These are phyloP conservation scores for Lophius americanus DNA, from an alignment of 2,797 vertebrate species.

Conservation along the genomic window DNA sequence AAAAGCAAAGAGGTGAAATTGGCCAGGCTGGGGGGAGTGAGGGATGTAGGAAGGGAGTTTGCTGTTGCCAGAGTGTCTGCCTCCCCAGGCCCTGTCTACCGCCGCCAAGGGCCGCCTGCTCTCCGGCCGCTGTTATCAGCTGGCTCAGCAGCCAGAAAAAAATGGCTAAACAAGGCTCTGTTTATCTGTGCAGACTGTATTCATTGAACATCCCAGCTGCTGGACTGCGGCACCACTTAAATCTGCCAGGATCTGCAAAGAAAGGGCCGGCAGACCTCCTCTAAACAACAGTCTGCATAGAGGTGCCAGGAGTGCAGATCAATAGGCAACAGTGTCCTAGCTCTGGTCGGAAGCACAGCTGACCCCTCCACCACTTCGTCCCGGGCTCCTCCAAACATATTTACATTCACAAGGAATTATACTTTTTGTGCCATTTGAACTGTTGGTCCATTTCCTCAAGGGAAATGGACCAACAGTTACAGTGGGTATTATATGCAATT, in stretches of 20 bases:
- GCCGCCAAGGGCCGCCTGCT: constrained; percentile 82
- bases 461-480: too few relatives aligned
- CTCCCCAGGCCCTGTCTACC: constrained; percentile 85
- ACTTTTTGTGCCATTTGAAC: constrained; percentile 15
- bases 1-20: constrained; percentile 78
- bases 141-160: constrained; percentile 86
- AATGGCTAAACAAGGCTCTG: constrained; percentile 88
- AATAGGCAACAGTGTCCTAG: constrained; percentile 61
- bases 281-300: constrained; percentile 78
- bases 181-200: constrained; percentile 89
- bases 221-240: constrained; percentile 88
- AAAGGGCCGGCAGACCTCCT: constrained; percentile 72
- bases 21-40: constrained; percentile 59
- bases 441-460: constrained; percentile 1
- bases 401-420: constrained; percentile 21
- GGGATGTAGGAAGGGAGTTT: constrained; percentile 73
- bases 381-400: constrained; percentile 30
- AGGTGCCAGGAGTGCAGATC: constrained; percentile 69
- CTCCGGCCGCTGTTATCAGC: constrained; percentile 87
- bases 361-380: constrained; percentile 25
- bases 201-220: constrained; percentile 85
- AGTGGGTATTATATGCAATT: neutral
- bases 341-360: constrained; percentile 47
- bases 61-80: constrained; percentile 92
- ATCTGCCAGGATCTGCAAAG: constrained; percentile 78